phyloP scores from a whole-genome alignment of 2,888 invertebrate species.

The Orthonychiurus folsomi region DNA sequence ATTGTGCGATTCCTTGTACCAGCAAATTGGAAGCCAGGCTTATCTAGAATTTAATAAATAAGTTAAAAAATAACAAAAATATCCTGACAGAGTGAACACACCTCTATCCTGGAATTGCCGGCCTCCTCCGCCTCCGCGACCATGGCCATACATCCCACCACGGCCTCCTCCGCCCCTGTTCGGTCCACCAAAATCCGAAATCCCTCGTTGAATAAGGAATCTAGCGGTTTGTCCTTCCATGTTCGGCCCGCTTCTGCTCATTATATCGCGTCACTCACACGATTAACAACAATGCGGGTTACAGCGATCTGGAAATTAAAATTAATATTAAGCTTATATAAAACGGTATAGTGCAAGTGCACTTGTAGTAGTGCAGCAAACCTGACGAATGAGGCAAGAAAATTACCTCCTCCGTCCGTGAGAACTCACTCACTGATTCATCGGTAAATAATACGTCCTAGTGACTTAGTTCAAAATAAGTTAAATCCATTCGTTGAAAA shows the following conservation, averaged over 20 bases:
- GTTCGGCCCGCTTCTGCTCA: background rate
- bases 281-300: too few relatives aligned
- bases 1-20: background rate
- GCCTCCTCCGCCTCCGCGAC: background rate
- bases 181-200: background rate
- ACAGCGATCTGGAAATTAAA: too few relatives aligned
- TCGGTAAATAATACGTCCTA: too few relatives aligned
- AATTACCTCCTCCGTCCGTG: too few relatives aligned
- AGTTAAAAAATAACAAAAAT: slow-evolving; percentile 1
- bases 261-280: too few relatives aligned
- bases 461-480: too few relatives aligned
- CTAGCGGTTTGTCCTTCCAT: background rate
- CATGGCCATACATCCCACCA: background rate
- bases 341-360: too few relatives aligned
- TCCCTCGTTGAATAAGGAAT: background rate
- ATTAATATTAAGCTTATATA: too few relatives aligned
- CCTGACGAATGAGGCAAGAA: too few relatives aligned
- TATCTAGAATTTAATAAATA: background rate
- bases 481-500: too few relatives aligned
- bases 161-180: background rate
- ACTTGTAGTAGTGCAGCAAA: too few relatives aligned
- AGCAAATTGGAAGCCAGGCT: background rate
- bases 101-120: background rate
- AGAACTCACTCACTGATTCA: too few relatives aligned
- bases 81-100: background rate